Percentiles rank a stretch among this genome's conserved stretches.
Conservation (phyloP, 1,140 invertebrate species). For the Thalassaphorura encarpata region DNA sequence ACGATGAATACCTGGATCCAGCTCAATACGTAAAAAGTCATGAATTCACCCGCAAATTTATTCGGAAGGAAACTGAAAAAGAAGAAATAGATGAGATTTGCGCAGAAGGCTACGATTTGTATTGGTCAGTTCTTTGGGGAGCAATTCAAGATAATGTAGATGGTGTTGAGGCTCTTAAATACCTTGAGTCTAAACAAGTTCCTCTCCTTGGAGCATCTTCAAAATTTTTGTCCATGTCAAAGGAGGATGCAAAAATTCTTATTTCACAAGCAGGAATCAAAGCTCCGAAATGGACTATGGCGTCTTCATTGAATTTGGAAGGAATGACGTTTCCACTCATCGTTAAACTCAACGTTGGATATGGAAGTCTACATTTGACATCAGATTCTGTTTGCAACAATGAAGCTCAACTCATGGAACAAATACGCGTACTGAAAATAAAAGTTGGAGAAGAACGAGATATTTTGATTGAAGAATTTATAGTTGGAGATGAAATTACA, state of each 20-base stretch:
- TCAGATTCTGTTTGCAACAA: neutral
- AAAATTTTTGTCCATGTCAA: neutral
- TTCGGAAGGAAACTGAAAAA: neutral
- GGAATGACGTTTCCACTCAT: neutral
- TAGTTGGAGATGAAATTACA: neutral
- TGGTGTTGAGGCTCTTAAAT: neutral
- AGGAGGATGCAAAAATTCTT: neutral
- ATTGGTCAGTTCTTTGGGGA: neutral
- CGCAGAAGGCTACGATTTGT: constrained; percentile 1
- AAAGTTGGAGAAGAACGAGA: neutral
- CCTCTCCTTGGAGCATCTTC: neutral
- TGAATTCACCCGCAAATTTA: neutral
- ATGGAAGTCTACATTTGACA: neutral
- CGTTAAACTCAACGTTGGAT: neutral
- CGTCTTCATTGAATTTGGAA: neutral
- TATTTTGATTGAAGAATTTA: constrained; percentile 3
- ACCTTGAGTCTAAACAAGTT: neutral
- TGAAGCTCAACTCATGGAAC: neutral
- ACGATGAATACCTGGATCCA: neutral
- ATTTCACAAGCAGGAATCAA: neutral
- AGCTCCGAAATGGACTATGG: neutral
- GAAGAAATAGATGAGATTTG: neutral
- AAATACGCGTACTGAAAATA: neutral
- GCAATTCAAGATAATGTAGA: neutral
- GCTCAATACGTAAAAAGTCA: neutral